Percentiles rank a stretch among this genome's conserved stretches.
phyloP scores from a whole-genome alignment of 1,140 invertebrate species.

The Ostrea edulis region DNA sequence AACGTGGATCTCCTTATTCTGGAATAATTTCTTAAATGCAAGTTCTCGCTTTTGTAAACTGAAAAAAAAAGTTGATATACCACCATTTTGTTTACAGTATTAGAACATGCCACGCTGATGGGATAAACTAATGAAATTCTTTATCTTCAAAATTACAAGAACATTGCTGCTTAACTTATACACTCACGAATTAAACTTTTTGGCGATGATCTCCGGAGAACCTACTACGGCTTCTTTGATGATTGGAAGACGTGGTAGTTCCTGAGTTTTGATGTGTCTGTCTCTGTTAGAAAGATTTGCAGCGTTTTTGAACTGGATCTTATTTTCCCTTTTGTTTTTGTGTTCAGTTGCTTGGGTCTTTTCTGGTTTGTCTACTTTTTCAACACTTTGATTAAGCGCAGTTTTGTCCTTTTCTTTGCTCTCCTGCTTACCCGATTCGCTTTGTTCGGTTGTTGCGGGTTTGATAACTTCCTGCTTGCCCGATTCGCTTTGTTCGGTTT shows the following conservation, averaged over 20 bases:
- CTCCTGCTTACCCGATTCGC: neutral
- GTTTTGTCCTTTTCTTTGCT: neutral
- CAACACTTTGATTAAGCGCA: neutral
- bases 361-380: neutral
- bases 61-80: neutral
- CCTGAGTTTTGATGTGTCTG: neutral
- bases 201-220: neutral
- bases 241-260: neutral
- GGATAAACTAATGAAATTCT: neutral
- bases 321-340: neutral
- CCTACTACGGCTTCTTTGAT: neutral
- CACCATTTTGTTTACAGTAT: too few species aligned
- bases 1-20: neutral
- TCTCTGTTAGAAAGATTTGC: neutral
- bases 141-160: neutral
- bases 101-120: too few species aligned
- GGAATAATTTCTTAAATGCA: conserved; percentile 28
- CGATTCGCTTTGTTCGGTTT: neutral
- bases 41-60: neutral
- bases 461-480: too few species aligned
- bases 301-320: neutral
- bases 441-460: neutral
- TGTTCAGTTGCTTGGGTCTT: neutral
- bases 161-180: neutral
- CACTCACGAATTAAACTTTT: neutral